phyloP scores from a whole-genome alignment of 1,140 invertebrate genomes.

The Pseudomyrmex concolor region DNA sequence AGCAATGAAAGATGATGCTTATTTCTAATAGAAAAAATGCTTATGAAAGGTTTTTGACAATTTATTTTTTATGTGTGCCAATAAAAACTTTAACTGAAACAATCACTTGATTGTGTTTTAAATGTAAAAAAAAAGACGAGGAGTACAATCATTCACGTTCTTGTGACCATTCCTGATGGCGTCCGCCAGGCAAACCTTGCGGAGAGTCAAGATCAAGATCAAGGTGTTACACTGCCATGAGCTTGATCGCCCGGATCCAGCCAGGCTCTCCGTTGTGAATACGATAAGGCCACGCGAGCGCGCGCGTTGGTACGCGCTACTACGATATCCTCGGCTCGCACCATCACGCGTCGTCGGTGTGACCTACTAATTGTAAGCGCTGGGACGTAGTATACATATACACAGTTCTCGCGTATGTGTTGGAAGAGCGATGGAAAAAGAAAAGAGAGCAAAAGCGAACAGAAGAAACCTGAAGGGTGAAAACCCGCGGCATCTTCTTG shows the following conservation, averaged over 20 bases:
- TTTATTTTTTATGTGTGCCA: too few relatives aligned
- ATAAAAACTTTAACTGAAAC: too few relatives aligned
- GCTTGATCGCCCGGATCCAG: slow-evolving; percentile 31
- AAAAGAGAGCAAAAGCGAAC: background rate
- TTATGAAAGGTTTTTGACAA: too few relatives aligned
- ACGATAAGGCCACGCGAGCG: slow-evolving; percentile 67
- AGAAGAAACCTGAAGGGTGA: background rate
- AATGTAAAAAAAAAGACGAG: too few relatives aligned
- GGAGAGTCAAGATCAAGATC: slow-evolving; percentile 78
- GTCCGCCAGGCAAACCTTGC: slow-evolving; percentile 76
- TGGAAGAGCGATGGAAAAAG: background rate
- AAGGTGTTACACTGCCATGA: slow-evolving; percentile 57
- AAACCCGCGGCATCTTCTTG: background rate
- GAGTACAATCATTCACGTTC: too few relatives aligned
- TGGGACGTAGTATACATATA: background rate
- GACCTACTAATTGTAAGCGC: slow-evolving; percentile 71
- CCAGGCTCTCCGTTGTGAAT: slow-evolving; percentile 63
- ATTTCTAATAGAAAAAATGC: too few relatives aligned
- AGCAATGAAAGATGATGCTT: too few relatives aligned
- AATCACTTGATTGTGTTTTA: too few relatives aligned
- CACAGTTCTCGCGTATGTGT: background rate
- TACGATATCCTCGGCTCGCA: slow-evolving; percentile 45
- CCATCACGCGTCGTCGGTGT: slow-evolving; percentile 58
- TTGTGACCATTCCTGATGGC: background rate
- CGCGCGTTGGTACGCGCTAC: slow-evolving; percentile 48